Conservation (phyloP, 2,113 vertebrate genomes). For the Ariopsis seemanni region DNA sequence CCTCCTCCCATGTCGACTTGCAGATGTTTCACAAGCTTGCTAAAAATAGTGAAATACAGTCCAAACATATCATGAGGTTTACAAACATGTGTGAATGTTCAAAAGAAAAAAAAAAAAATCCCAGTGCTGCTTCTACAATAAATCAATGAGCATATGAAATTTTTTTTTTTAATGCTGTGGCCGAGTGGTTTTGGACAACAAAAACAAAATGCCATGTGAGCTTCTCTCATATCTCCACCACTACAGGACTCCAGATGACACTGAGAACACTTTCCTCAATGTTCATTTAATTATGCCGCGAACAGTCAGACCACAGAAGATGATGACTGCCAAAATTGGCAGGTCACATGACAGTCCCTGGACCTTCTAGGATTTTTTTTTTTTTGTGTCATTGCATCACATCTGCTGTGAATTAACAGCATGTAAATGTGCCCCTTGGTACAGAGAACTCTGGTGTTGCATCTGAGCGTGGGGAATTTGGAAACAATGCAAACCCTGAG, state of each 20-base stretch:
- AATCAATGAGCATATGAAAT: constrained; percentile 35
- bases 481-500: constrained; percentile 40
- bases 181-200: constrained; percentile 36
- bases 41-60: constrained; percentile 34
- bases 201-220: constrained; percentile 34
- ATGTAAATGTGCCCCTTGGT: constrained; percentile 56
- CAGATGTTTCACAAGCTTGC: constrained; percentile 37
- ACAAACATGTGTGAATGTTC: constrained; percentile 36
- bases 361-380: constrained; percentile 45
- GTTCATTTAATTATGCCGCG: constrained; percentile 39
- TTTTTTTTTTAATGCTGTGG: not conserved
- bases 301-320: constrained; percentile 30
- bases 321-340: constrained; percentile 9
- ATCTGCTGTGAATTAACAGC: constrained; percentile 55
- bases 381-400: constrained; percentile 42
- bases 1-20: not conserved
- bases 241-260: constrained; percentile 43
- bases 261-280: constrained; percentile 40
- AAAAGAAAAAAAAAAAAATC: constrained; percentile 21
- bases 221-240: constrained; percentile 3
- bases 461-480: constrained; percentile 37
- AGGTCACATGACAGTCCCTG: constrained; percentile 45
- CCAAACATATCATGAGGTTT: constrained; percentile 28
- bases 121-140: constrained; percentile 22
- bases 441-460: constrained; percentile 46